Base-by-base conservation (phyloP, 2,113 vertebrate genomes). In the Promerops cafer region DNA sequence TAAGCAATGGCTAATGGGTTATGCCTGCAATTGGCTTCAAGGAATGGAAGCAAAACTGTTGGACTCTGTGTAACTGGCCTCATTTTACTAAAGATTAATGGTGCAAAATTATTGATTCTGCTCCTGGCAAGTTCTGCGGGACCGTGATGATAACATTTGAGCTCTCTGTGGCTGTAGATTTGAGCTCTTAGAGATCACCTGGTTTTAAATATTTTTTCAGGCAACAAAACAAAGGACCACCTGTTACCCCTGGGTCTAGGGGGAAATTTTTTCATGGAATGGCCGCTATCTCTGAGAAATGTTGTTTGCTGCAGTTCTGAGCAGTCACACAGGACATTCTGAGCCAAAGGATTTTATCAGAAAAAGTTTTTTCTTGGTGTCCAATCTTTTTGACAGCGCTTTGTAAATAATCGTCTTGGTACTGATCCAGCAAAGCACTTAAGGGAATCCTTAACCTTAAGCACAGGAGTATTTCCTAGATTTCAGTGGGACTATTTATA, bases 351-450 rank as follows among this genome's bases (percentile, higher is more conserved):
- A 81, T 82, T 94, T 93, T 90, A 92, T 72, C 42, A 78, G 78
- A 50, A 86, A 37, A 76, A 50, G 16, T 42, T 19, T 75, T 75
- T 92, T 93, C 54, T 74, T 39, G 47, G 35, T 81, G 79, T 56
- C 83, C 54, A 60, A 30, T 30, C 39, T 64, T 47, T 90, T 45
- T 93, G 76, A 95, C 83, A 93, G 47, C 28, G 37, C 52, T 83
- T 78, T 1, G 13, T 88, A 95, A 94, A 95, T 70, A 87, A 79
- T 42, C 11, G 0, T 53, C 72, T 49, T 90, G 95, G 75, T 86
- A 11, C 14, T 18, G 28, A 33, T 88, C 96, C 97, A 96, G 49
- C 71, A 91, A 91, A 97, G 93, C 95, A 94, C 94, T 97, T 93
- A 96, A 95, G 87, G 31, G 18, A 93, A 71, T 89, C 66, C 47